phyloP scores from a whole-genome alignment of 1,140 invertebrate species.

The Drosophila dunni region DNA sequence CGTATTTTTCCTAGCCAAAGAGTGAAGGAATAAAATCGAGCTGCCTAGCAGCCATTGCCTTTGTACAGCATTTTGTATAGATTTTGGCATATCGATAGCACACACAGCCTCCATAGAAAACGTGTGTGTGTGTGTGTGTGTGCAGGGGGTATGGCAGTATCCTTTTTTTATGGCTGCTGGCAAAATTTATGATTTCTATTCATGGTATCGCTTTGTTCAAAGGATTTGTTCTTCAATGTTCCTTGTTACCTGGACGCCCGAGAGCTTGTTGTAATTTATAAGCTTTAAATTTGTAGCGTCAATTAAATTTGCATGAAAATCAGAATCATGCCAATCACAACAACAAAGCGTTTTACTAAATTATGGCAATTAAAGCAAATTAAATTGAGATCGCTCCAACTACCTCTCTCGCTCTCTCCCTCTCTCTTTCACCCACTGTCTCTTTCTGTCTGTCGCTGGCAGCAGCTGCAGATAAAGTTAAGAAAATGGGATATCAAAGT shows the following conservation, averaged over 20 bases:
- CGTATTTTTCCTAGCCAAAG: slow-evolving; percentile 33
- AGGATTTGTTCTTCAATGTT: slow-evolving; percentile 71
- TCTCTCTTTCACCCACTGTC: too few relatives aligned
- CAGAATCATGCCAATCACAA: slow-evolving; percentile 37
- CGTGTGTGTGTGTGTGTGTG: background rate
- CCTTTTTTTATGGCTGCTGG: slow-evolving; percentile 76
- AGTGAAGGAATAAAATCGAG: background rate
- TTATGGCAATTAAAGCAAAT: slow-evolving; percentile 61
- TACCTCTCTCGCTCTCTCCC: too few relatives aligned
- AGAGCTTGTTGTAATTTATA: slow-evolving; percentile 55
- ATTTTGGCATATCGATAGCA: slow-evolving; percentile 78
- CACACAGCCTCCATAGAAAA: slow-evolving; percentile 1
- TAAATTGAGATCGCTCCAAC: slow-evolving; percentile 14
- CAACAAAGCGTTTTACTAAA: slow-evolving; percentile 39
- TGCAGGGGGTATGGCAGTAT: slow-evolving; percentile 13
- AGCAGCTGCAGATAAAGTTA: slow-evolving; percentile 42
- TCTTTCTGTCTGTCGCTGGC: background rate
- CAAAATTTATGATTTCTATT: slow-evolving; percentile 80
- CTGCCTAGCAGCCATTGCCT: slow-evolving; percentile 27
- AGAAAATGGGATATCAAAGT: slow-evolving; percentile 68
- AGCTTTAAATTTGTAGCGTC: slow-evolving; percentile 60
- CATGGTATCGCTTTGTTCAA: slow-evolving; percentile 63
- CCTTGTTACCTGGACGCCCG: slow-evolving; percentile 52
- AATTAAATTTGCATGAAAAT: slow-evolving; percentile 71
- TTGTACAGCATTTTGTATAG: slow-evolving; percentile 57